Base-by-base conservation (phyloP, 30 jellyfish, hydroid and myxozoan genomes). In the Chironex yamaguchii region DNA sequence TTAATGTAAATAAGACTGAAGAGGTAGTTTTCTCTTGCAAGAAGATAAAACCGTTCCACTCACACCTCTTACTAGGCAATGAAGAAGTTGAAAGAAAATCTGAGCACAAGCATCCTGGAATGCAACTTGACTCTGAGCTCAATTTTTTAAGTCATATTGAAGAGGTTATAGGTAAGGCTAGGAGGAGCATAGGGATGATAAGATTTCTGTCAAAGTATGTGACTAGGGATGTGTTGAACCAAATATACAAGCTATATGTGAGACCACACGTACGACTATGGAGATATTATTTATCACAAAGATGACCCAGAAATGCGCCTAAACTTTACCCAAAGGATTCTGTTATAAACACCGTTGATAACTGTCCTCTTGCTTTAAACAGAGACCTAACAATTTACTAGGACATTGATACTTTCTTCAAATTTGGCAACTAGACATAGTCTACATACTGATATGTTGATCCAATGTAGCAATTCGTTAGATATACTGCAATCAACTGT, bases 101-200 rank as follows among this genome's bases (percentile, higher is more conserved):
- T 54, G 89, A 76, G 79, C 89, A 51, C 79, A 76, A 76, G 67
- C 89, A 76, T 31, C 79, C 62, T 29, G 89, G 78, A 21, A 76
- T 76, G 76, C 31, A 2, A 1, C 79, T 76, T 29, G 79, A 52
- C 22, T 51, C 30, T 51, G 36, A 53, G 49, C 89, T 76, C 28
- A 74, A 74, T 42, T 74, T 74, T 49, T 58, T 0, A 1, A 49
- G 87, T 74, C 87, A 74, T 3, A 74, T 74, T 29, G 29, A 29
- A 1, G 87, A 74, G 77, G 87, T 62, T 1, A 49, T 74, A 23
- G 53, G 52, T 17, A 74, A 74, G 77, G 87, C 87, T 0, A 74
- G 87, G 31, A 49, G 87, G 87, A 74, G 87, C 29, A 76, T 53
- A 0, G 89, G 89, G 49, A 29, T 76, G 22, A 76, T 76, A 17